These are phyloP conservation scores for Andrena marginata DNA, from an alignment of 2,888 invertebrate genomes.

Conservation along the genomic window DNA sequence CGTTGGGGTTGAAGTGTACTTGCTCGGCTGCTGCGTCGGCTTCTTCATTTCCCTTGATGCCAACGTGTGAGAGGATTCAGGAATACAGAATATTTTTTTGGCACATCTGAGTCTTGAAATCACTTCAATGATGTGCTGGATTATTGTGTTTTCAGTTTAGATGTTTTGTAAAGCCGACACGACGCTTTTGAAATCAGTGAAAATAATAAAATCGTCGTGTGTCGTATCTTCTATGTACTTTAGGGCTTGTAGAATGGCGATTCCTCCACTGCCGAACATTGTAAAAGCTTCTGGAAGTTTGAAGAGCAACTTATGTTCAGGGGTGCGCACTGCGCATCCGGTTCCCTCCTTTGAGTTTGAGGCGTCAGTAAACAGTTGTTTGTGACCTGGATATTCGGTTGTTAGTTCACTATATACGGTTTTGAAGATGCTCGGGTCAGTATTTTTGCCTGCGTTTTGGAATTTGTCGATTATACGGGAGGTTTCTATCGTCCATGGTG, in stretches of 20 bases:
- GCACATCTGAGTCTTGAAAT: background rate
- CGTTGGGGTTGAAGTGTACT: too few species aligned
- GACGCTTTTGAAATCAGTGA: background rate
- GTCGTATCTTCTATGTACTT: background rate
- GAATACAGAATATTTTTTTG: constrained; percentile 1
- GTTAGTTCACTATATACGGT: background rate
- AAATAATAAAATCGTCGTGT: constrained; percentile 1
- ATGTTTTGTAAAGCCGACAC: background rate
- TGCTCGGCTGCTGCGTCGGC: background rate
- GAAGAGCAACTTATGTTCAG: background rate
- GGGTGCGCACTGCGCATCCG: constrained; percentile 1
- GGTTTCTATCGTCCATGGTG: background rate
- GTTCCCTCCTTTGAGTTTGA: background rate
- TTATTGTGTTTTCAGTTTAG: constrained; percentile 13
- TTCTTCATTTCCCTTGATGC: constrained; percentile 12
- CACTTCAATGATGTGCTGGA: background rate
- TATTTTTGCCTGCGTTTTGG: background rate
- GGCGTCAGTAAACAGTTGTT: background rate
- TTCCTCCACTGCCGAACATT: constrained; percentile 5
- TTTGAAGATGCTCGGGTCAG: background rate
- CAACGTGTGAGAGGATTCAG: constrained; percentile 4
- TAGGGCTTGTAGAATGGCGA: background rate
- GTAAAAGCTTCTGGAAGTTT: background rate
- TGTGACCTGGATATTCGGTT: background rate
- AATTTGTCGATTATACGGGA: background rate